Percentiles rank a stretch among this genome's conserved stretches.
Evolutionary conservation across 2,888 invertebrate genomes (phyloP).

Genomic region (Sinopyrophorus schimmeli): DNA sequence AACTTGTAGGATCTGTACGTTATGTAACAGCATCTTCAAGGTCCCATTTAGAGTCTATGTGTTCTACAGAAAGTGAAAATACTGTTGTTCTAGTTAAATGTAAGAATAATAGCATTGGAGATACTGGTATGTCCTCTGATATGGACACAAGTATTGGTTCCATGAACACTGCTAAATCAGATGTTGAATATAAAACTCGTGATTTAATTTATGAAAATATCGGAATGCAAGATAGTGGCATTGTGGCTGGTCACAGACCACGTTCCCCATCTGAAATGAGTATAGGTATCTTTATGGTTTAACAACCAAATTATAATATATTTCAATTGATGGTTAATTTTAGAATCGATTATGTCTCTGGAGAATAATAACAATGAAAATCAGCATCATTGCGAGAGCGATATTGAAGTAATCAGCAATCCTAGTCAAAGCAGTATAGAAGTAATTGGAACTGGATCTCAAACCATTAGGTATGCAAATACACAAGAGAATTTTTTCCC

Average conservation of each 20-base stretch:
- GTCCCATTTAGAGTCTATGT: conserved; percentile 33
- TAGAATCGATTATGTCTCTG: conserved; percentile 40
- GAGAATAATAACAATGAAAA: conserved; percentile 17
- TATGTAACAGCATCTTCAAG: conserved; percentile 29
- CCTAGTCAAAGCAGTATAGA: conserved; percentile 74
- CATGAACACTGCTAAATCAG: conserved; percentile 11
- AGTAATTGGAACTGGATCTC: conserved; percentile 54
- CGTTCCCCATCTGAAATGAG: conserved; percentile 39
- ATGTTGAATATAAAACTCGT: conserved; percentile 2
- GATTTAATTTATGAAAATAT: conserved; percentile 13
- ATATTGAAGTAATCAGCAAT: conserved; percentile 71
- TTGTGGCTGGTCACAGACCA: conserved; percentile 37
- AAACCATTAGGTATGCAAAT: conserved; percentile 18
- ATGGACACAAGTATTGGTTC: conserved; percentile 31
- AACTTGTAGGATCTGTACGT: conserved; percentile 55
- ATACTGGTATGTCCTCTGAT: conserved; percentile 34
- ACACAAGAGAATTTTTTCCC: neutral
- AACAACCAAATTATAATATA: no score
- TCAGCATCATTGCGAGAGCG: conserved; percentile 65
- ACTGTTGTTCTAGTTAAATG: conserved; percentile 34
- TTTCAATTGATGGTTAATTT: no score
- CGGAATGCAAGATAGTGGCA: conserved; percentile 42
- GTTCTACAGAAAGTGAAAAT: conserved; percentile 35
- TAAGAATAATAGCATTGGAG: conserved; percentile 22
- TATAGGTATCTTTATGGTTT: conserved; percentile 37